These are phyloP conservation scores for Leucoma salicis DNA, from an alignment of 2,888 invertebrate species.

Conservation along the genomic window DNA sequence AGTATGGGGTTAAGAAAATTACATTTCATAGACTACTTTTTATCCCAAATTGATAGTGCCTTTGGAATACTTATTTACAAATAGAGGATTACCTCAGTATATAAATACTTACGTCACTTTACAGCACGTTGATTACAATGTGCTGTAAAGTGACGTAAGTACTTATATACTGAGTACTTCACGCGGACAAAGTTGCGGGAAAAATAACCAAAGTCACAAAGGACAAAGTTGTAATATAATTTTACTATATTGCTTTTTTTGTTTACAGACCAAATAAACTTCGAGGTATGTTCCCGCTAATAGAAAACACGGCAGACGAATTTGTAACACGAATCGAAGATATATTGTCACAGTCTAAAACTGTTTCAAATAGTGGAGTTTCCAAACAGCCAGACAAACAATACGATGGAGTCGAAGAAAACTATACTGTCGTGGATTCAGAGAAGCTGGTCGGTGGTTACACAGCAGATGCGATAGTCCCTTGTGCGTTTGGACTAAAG, in stretches of 20 bases:
- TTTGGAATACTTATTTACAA: no score
- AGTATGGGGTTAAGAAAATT: no score
- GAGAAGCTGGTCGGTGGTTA: slow-evolving; percentile 71
- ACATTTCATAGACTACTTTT: no score
- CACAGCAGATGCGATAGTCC: slow-evolving; percentile 75
- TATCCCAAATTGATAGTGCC: no score
- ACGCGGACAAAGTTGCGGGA: no score
- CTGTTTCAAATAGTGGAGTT: slow-evolving; percentile 14
- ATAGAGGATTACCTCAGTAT: no score
- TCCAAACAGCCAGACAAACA: slow-evolving; percentile 5
- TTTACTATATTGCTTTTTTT: neutral
- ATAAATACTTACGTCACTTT: no score
- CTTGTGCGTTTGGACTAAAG: slow-evolving; percentile 72
- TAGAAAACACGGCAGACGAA: slow-evolving; percentile 66
- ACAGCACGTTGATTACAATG: no score
- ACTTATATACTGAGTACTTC: no score
- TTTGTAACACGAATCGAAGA: slow-evolving; percentile 52
- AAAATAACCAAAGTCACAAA: no score
- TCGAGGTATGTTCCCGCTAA: slow-evolving; percentile 70
- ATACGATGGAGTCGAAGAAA: slow-evolving; percentile 9
- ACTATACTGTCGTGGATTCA: slow-evolving; percentile 49
- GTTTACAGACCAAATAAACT: slow-evolving; percentile 71
- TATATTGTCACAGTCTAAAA: slow-evolving; percentile 35
- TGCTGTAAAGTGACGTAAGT: no score
- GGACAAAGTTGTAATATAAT: neutral